Base-by-base conservation (phyloP, 2,113 vertebrate genomes). In the Pluvianellus socialis region DNA sequence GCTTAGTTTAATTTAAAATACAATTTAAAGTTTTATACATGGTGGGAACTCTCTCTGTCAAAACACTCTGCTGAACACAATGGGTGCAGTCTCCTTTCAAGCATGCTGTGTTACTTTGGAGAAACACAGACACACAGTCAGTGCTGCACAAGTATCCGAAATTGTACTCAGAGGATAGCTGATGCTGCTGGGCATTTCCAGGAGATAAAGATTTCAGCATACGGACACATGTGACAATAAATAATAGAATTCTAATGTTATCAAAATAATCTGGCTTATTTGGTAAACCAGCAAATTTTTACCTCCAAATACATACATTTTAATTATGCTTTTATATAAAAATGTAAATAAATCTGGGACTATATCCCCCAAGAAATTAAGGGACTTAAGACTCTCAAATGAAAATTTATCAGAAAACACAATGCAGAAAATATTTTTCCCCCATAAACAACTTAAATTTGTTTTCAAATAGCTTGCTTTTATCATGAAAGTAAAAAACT, bases 41-140 rank as follows among this genome's bases (percentile, higher is more conserved):
- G 87, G 79, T 97, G 86, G 96, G 88, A 97, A 93, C 91, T 63
- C 91, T 73, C 92, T 91, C 92, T 97, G 97, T 97, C 92, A 97
- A 67, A 95, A 91, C 95, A 73, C 67, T 89, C 76, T 85, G 68
- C 91, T 86, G 92, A 95, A 42, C 91, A 92, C 70, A 96, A 97
- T 94, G 80, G 91, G 88, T 58, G 62, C 94, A 93, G 59, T 47
- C 91, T 94, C 66, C 56, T 94, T 84, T 91, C 77, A 85, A 92
- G 79, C 80, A 79, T 6, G 50, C 61, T 95, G 66, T 2, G 45
- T 7, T 83, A 7, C 20, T 55, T 52, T 3, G 93, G 71, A 68
- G 71, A 55, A 92, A 40, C 56, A 27, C 47, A 67, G 59, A 33
- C 81, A 74, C 85, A 21, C 30, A 75, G 50, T 6, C 68, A 72